Evolutionary conservation across 2,888 invertebrate species (phyloP).

Genomic region (Acanthopleura granulata): DNA sequence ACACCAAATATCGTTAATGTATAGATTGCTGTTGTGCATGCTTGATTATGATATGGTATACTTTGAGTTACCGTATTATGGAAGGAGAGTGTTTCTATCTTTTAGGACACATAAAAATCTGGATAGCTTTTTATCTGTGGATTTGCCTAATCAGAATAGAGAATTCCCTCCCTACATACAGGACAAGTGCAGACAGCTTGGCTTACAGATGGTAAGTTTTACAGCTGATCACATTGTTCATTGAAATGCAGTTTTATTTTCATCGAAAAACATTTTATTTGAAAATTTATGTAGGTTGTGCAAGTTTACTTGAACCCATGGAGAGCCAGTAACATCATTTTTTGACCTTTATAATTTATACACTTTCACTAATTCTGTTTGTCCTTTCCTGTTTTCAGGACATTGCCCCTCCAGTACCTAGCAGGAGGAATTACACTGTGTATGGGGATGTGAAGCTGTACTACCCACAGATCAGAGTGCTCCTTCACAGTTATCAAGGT

Average conservation of each 20-base stretch:
- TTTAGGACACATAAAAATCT: neutral
- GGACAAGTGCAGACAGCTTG: neutral
- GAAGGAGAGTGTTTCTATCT: neutral
- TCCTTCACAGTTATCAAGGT: slow-evolving; percentile 84
- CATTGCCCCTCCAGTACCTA: slow-evolving; percentile 91
- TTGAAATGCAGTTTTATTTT: too few species aligned
- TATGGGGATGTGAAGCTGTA: slow-evolving; percentile 90
- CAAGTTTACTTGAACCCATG: too few species aligned
- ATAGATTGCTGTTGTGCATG: too few species aligned
- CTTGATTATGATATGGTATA: too few species aligned
- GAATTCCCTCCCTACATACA: slow-evolving; percentile 6
- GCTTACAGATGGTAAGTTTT: neutral
- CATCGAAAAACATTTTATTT: too few species aligned
- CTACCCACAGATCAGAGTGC: slow-evolving; percentile 91
- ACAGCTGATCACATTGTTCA: too few species aligned
- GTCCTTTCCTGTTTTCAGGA: slow-evolving; percentile 74
- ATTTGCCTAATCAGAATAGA: neutral
- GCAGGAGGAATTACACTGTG: slow-evolving; percentile 90
- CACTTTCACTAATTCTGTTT: too few species aligned
- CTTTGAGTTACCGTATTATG: too few species aligned
- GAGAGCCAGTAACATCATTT: too few species aligned
- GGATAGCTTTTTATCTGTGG: neutral
- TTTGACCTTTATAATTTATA: too few species aligned
- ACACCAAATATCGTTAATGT: too few species aligned
- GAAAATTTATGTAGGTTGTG: too few species aligned